Conservation (phyloP, 2,797 vertebrate species). For the Ceyx erithaca region DNA sequence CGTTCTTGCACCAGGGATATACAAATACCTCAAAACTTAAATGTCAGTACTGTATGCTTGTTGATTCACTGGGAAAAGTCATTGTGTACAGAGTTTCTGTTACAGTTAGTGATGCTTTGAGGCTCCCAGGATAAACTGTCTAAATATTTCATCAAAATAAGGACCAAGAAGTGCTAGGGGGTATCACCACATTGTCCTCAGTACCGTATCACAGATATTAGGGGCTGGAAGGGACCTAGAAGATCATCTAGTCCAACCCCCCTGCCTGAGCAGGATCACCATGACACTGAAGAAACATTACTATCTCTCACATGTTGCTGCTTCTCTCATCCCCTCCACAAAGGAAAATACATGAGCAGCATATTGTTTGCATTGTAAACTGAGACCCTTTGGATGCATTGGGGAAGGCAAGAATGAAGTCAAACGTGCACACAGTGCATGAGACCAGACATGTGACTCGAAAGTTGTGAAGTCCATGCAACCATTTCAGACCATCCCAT, state of each 20-base stretch:
- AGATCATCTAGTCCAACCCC: too few relatives aligned
- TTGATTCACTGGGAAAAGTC: neutral
- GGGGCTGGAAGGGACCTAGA: too few relatives aligned
- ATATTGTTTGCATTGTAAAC: neutral
- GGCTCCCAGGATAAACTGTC: neutral
- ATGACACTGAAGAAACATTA: neutral
- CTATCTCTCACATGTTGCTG: neutral
- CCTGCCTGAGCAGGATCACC: too few relatives aligned
- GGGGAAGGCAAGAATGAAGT: neutral
- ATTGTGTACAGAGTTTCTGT: neutral
- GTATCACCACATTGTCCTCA: neutral
- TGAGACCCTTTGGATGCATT: neutral
- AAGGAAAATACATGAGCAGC: neutral
- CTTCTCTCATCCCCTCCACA: neutral
- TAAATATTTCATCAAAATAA: neutral
- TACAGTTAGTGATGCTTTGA: neutral
- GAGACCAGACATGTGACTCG: neutral
- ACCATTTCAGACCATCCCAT: neutral
- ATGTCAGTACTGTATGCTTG: slow-evolving; percentile 1
- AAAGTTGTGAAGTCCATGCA: neutral
- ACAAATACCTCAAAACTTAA: slow-evolving; percentile 36
- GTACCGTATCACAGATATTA: too few relatives aligned
- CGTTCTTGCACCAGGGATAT: neutral
- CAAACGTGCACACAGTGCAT: fast-evolving
- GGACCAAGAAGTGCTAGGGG: neutral